Evolutionary conservation across 2,797 vertebrate species (phyloP).

Genomic region (Danio aesculapii): DNA sequence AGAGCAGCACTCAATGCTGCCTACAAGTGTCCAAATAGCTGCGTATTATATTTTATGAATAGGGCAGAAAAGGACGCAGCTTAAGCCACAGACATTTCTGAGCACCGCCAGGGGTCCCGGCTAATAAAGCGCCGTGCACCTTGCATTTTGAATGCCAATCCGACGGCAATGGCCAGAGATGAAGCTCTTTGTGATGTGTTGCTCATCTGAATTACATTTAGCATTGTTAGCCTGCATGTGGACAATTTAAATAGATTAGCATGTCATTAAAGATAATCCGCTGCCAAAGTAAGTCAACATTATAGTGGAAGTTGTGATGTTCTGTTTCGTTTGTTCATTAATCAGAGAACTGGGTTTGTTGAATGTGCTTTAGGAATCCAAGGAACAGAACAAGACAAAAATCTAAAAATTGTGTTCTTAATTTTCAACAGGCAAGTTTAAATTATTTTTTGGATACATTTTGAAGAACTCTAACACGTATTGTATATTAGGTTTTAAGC

Average conservation of each 20-base stretch:
- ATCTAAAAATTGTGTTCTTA: no score
- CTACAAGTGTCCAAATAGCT: slow-evolving; percentile 39
- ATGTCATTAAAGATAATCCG: slow-evolving; percentile 40
- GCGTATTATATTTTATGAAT: slow-evolving; percentile 51
- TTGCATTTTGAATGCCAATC: not conserved
- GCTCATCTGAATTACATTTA: not conserved
- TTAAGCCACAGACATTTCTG: slow-evolving; percentile 40
- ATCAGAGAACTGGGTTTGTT: not conserved
- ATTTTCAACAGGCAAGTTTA: no score
- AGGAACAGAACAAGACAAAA: not conserved
- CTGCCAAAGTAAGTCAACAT: slow-evolving; percentile 13
- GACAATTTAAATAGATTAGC: slow-evolving; percentile 51
- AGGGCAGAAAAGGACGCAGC: not conserved
- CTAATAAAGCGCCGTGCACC: not conserved
- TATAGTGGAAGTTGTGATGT: slow-evolving; percentile 15
- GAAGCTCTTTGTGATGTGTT: not conserved
- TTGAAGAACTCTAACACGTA: no score
- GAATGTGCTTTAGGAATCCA: not conserved
- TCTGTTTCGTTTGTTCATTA: not conserved
- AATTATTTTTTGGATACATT: no score
- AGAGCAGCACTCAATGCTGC: slow-evolving; percentile 21
- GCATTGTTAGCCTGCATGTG: slow-evolving; percentile 20
- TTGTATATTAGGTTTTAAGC: no score
- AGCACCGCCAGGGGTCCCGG: slow-evolving; percentile 1
- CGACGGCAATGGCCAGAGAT: not conserved